Evolutionary conservation across 1,140 invertebrate species (phyloP).

Genomic region (Micrasema longulum): DNA sequence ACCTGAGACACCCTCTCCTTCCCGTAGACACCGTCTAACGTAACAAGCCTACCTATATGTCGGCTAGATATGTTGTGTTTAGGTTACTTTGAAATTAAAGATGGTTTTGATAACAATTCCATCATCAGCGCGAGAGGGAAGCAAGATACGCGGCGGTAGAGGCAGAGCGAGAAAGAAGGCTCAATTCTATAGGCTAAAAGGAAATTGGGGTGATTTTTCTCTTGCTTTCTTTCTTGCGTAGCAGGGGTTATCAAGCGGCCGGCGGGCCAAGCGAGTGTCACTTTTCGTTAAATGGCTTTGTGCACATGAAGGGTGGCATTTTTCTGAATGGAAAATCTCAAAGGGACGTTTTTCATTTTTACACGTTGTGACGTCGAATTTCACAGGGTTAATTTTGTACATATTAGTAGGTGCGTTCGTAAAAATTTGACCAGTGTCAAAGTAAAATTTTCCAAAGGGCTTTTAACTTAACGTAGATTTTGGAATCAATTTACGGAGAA

Average conservation of each 20-base stretch:
- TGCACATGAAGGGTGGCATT: conserved; percentile 29
- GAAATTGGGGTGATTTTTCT: conserved; percentile 69
- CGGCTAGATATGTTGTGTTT: conserved; percentile 55
- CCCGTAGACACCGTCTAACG: conserved; percentile 30
- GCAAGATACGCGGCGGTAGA: conserved; percentile 54
- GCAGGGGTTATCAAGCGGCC: conserved; percentile 56
- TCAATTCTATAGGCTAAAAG: conserved; percentile 56
- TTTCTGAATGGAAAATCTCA: conserved; percentile 26
- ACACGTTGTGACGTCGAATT: background rate
- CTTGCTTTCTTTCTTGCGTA: conserved; percentile 59
- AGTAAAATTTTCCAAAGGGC: no score
- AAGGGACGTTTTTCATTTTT: conserved; percentile 19
- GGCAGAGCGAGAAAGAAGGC: conserved; percentile 43
- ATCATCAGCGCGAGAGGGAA: conserved; percentile 60
- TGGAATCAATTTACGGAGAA: no score
- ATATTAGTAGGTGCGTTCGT: no score
- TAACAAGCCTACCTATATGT: conserved; percentile 45
- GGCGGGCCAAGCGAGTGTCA: conserved; percentile 40
- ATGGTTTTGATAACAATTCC: conserved; percentile 67
- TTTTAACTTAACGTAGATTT: no score
- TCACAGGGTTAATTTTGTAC: background rate
- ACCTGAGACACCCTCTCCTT: conserved; percentile 11
- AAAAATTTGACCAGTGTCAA: no score
- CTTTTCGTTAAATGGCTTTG: conserved; percentile 42
- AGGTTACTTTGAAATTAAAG: conserved; percentile 63